Conservation (phyloP, 2,797 vertebrate genomes). For the Ataeniobius toweri region DNA sequence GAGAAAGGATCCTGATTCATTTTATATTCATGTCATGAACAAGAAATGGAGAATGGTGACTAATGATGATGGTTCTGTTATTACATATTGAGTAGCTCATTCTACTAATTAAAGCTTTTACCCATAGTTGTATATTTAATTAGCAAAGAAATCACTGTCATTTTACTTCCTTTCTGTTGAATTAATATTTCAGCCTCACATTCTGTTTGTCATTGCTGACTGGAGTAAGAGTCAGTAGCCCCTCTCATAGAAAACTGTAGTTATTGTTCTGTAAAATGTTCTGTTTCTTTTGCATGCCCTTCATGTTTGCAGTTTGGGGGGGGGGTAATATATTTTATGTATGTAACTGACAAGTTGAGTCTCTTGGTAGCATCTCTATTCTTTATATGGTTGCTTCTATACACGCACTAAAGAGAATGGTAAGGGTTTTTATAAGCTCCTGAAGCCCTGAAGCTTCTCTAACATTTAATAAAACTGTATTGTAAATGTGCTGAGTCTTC, state of each 20-base stretch:
- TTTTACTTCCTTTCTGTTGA: conserved; percentile 19
- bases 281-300: conserved; percentile 20
- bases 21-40: conserved; percentile 22
- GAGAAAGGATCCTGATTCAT: conserved; percentile 13
- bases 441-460: conserved; percentile 55
- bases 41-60: conserved; percentile 11
- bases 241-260: conserved; percentile 10
- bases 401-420: conserved; percentile 35
- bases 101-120: conserved; percentile 17
- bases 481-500: conserved; percentile 14
- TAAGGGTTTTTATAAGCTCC: conserved; percentile 38
- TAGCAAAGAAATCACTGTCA: conserved; percentile 14
- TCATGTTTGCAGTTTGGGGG: conserved; percentile 11
- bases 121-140: conserved; percentile 26
- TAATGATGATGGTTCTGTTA: conserved; percentile 20
- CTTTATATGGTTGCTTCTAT: conserved; percentile 24
- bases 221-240: not conserved
- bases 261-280: not conserved
- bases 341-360: conserved; percentile 51
- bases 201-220: not conserved
- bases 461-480: conserved; percentile 69
- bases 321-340: conserved; percentile 15
- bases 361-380: conserved; percentile 15
- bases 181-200: conserved; percentile 9
- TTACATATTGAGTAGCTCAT: conserved; percentile 37